phyloP scores from a whole-genome alignment of 2,888 invertebrate species.

The Pelosia muscerda region DNA sequence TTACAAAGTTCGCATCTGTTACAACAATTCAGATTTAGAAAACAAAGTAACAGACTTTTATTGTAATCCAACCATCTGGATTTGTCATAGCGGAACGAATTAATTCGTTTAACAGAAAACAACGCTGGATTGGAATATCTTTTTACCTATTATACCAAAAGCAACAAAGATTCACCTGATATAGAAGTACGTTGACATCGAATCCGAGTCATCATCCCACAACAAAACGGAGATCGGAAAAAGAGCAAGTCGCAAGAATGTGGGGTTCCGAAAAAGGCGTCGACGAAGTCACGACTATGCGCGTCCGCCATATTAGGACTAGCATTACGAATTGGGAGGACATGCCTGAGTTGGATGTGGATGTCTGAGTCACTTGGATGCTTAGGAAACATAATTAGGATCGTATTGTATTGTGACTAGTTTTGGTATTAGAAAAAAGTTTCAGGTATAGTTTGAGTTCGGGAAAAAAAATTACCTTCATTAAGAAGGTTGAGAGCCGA shows the following conservation, averaged over 20 bases:
- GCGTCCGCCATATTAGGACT: constrained; percentile 33
- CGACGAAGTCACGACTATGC: constrained; percentile 72
- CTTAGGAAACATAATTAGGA: constrained; percentile 14
- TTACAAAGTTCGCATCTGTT: constrained; percentile 15
- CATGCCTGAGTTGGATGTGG: constrained; percentile 28
- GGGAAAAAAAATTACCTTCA: background rate
- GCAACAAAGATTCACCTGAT: constrained; percentile 34
- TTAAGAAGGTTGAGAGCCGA: too few relatives aligned
- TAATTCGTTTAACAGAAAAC: constrained; percentile 17
- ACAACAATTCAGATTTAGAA: background rate
- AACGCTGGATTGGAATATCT: constrained; percentile 2
- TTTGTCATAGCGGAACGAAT: constrained; percentile 17
- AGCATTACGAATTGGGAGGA: constrained; percentile 53
- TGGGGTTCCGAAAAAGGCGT: constrained; percentile 71
- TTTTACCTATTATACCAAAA: constrained; percentile 14
- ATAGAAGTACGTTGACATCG: constrained; percentile 44
- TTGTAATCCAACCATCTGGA: constrained; percentile 13
- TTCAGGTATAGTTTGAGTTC: background rate
- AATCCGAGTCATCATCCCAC: constrained; percentile 42
- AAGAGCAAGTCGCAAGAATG: constrained; percentile 61
- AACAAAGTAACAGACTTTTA: constrained; percentile 9
- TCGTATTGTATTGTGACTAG: background rate
- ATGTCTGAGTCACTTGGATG: constrained; percentile 40
- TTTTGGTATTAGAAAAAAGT: background rate
- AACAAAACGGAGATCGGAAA: constrained; percentile 53